These are phyloP conservation scores for Lampris megalopsis DNA, from an alignment of 2,113 vertebrate species.

Conservation along the genomic window DNA sequence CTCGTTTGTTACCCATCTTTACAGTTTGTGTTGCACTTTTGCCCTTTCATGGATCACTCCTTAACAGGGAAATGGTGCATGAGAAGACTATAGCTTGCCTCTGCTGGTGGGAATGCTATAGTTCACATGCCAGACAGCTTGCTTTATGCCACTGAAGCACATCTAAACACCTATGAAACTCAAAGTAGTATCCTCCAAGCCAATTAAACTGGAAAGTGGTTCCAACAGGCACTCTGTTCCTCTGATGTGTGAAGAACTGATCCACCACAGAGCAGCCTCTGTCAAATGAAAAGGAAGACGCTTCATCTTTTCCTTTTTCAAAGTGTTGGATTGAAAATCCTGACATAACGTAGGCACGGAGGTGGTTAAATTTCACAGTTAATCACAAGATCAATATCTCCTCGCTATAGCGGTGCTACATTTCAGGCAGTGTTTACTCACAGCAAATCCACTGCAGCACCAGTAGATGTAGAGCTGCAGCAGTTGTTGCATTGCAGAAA, in stretches of 20 bases:
- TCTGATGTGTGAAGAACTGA: slow-evolving; percentile 69
- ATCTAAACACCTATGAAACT: slow-evolving; percentile 58
- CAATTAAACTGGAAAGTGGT: slow-evolving; percentile 67
- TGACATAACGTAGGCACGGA: slow-evolving; percentile 34
- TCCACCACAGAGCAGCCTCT: slow-evolving; percentile 56
- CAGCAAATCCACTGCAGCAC: slow-evolving; percentile 16
- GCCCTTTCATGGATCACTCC: slow-evolving; percentile 3
- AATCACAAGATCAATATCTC: slow-evolving; percentile 22
- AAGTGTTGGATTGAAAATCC: slow-evolving; percentile 55
- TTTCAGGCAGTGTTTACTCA: slow-evolving; percentile 25
- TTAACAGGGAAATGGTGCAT: slow-evolving; percentile 24
- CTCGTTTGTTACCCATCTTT: neutral
- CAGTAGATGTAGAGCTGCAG: slow-evolving; percentile 11
- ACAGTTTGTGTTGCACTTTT: slow-evolving; percentile 9
- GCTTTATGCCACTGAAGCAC: slow-evolving; percentile 48
- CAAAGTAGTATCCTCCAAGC: slow-evolving; percentile 50
- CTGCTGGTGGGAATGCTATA: slow-evolving; percentile 16
- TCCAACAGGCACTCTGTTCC: slow-evolving; percentile 63
- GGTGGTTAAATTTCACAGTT: slow-evolving; percentile 41
- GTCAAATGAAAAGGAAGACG: slow-evolving; percentile 39
- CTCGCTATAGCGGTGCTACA: neutral
- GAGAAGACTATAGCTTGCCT: slow-evolving; percentile 1
- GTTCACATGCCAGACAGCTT: slow-evolving; percentile 36
- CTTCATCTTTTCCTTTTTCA: slow-evolving; percentile 49
- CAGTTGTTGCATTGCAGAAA: slow-evolving; percentile 49